Percentiles rank a stretch among this genome's conserved stretches.
Conservation (phyloP, 2,797 vertebrate species). For the Cyclopterus lumpus region DNA sequence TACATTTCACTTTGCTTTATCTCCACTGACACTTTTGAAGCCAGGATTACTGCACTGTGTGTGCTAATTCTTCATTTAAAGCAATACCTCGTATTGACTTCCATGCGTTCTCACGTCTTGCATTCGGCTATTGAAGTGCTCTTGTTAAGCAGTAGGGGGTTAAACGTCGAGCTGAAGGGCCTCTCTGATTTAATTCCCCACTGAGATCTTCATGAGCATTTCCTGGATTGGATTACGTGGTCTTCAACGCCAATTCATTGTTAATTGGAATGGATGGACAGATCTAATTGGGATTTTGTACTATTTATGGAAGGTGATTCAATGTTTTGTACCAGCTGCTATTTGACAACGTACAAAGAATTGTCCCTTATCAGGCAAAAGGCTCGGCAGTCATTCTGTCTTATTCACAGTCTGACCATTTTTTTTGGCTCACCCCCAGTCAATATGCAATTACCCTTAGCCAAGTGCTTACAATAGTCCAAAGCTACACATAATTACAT, state of each 20-base stretch:
- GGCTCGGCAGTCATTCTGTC: constrained; percentile 49
- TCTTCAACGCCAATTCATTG: constrained; percentile 7
- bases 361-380: constrained; percentile 46
- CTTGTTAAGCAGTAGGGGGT: constrained; percentile 24
- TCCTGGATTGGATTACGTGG: constrained; percentile 20
- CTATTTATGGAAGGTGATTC: constrained; percentile 20
- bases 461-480: constrained; percentile 68
- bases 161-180: constrained; percentile 35
- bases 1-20: constrained; percentile 4
- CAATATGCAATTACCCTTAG: constrained; percentile 76
- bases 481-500: constrained; percentile 66
- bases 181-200: constrained; percentile 35
- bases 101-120: background rate
- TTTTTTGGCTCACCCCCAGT: constrained; percentile 64
- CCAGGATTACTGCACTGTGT: background rate
- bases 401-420: constrained; percentile 68
- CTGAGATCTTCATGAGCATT: constrained; percentile 37
- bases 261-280: constrained; percentile 17
- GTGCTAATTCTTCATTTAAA: background rate
- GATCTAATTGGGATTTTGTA: constrained; percentile 29
- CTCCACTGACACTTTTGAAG: background rate
- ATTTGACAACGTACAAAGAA: constrained; percentile 28
- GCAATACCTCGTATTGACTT: constrained; percentile 17
- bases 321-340: constrained; percentile 39
- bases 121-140: constrained; percentile 9